Evolutionary conservation across 2,113 vertebrate species (phyloP).

Genomic region (Myiozetetes cayanensis): DNA sequence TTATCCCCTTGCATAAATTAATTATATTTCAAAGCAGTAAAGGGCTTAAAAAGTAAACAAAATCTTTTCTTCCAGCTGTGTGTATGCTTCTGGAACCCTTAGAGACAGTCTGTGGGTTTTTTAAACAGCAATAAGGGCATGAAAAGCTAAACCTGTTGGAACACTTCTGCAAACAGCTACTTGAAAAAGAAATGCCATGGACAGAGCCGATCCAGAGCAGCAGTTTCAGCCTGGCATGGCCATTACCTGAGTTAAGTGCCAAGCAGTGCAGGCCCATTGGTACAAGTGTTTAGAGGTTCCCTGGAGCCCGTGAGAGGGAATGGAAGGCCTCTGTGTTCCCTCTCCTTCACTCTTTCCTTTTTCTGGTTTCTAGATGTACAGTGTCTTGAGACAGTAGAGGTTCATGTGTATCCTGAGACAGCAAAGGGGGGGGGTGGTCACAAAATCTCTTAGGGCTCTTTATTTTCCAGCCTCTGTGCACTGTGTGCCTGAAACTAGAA

Average conservation of each 20-base stretch:
- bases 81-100: background rate
- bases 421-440: background rate
- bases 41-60: background rate
- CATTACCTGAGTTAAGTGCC: background rate
- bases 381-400: background rate
- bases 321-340: background rate
- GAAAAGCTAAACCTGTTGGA: background rate
- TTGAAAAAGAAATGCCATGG: background rate
- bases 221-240: background rate
- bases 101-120: background rate
- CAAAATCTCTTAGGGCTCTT: background rate
- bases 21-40: background rate
- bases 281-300: background rate
- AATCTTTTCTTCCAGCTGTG: background rate
- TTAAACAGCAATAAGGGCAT: background rate
- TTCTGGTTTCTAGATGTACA: background rate
- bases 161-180: background rate
- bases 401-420: rapidly evolving
- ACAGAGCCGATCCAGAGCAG: background rate
- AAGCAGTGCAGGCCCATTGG: background rate
- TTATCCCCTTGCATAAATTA: background rate
- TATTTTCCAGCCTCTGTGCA: background rate
- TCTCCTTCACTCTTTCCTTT: background rate
- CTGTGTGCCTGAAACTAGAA: background rate
- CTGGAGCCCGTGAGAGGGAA: background rate